A percentile compares a stretch with the other conserved stretches of the same genome.
Evolutionary conservation across 1,140 invertebrate genomes (phyloP).

Genomic region (Drosophila dunni): DNA sequence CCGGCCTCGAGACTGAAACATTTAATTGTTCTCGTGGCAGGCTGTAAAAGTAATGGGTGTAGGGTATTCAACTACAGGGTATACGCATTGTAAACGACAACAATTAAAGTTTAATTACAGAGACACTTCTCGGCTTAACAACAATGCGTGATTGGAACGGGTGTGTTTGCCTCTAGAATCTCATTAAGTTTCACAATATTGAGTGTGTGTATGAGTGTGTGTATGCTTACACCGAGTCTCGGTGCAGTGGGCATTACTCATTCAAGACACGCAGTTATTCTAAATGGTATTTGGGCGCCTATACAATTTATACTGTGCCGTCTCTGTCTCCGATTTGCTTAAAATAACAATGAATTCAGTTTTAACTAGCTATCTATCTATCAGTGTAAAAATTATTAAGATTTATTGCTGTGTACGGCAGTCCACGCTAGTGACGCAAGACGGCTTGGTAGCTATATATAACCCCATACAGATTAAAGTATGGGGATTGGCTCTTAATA

Average conservation of each 20-base stretch:
- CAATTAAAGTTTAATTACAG: conserved; percentile 35
- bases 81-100: neutral
- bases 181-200: conserved; percentile 21
- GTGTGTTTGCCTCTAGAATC: conserved; percentile 28
- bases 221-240: conserved; percentile 15
- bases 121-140: conserved; percentile 17
- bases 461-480: too few species aligned
- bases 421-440: too few species aligned
- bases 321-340: conserved; percentile 13
- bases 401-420: neutral
- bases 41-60: too few species aligned
- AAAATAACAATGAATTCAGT: conserved; percentile 11
- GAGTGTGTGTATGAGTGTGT: conserved; percentile 10
- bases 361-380: neutral
- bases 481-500: too few species aligned
- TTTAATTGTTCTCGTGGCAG: neutral
- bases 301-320: neutral
- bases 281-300: conserved; percentile 37
- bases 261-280: conserved; percentile 25
- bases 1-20: neutral
- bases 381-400: neutral
- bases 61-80: conserved; percentile 3
- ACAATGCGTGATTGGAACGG: conserved; percentile 14
- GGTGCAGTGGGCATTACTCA: conserved; percentile 27
- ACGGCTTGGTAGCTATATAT: too few species aligned